Percentiles rank a stretch among this genome's conserved stretches.
Evolutionary conservation across 2,797 vertebrate genomes (phyloP).

Genomic region (Pangasius djambal): DNA sequence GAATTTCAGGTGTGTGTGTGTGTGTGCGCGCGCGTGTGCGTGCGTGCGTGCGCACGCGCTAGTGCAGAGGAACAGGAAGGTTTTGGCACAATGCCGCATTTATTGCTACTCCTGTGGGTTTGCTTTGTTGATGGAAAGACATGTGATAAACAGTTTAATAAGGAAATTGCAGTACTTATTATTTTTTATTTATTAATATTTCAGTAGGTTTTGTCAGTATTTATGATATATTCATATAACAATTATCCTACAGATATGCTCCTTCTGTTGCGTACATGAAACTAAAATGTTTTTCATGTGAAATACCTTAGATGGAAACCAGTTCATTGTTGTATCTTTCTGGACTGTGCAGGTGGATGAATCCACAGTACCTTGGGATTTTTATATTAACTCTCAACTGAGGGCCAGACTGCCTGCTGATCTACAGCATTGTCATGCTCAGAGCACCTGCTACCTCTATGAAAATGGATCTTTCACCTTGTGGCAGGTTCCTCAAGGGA

Average conservation of each 20-base stretch:
- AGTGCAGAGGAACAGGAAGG: neutral
- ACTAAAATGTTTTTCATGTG: neutral
- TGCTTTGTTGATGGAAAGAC: neutral
- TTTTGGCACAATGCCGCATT: neutral
- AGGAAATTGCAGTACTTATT: neutral
- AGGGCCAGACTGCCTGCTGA: constrained; percentile 31
- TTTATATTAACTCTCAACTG: constrained; percentile 61
- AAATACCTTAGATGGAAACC: neutral
- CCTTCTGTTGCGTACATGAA: neutral
- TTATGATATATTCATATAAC: neutral
- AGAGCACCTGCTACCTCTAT: constrained; percentile 65
- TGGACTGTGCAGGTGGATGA: constrained; percentile 60
- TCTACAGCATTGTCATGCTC: constrained; percentile 12
- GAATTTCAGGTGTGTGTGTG: neutral
- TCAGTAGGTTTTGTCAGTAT: neutral
- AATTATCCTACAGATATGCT: too few species aligned
- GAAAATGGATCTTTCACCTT: constrained; percentile 65
- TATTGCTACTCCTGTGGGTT: neutral
- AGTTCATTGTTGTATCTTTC: neutral
- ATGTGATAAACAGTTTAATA: neutral
- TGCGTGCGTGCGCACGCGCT: too few species aligned
- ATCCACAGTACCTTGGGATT: constrained; percentile 64
- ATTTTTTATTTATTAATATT: neutral
- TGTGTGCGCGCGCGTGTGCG: neutral
- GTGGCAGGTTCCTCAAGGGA: constrained; percentile 48